Evolutionary conservation across 2,888 invertebrate genomes (phyloP).

Genomic region (Scaptomyza reducta): DNA sequence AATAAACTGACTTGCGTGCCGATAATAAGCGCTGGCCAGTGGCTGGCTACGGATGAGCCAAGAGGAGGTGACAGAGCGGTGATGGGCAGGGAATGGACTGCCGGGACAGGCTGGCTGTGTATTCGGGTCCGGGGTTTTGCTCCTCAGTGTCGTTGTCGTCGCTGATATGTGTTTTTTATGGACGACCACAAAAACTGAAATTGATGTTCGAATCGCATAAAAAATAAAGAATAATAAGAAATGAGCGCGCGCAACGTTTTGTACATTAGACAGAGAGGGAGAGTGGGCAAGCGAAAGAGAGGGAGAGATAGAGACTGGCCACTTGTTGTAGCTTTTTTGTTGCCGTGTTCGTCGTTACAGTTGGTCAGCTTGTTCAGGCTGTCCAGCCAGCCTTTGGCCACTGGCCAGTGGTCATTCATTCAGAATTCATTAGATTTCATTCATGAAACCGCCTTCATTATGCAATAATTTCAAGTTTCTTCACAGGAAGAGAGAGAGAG

Average conservation of each 20-base stretch:
- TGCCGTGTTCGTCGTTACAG: constrained; percentile 41
- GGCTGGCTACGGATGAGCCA: constrained; percentile 6
- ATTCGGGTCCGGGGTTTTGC: constrained; percentile 25
- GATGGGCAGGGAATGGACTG: background rate
- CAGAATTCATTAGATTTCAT: constrained; percentile 81
- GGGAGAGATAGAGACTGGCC: constrained; percentile 13
- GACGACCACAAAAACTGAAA: constrained; percentile 78
- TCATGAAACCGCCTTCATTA: constrained; percentile 81
- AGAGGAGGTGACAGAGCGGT: background rate
- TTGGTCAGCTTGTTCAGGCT: constrained; percentile 31
- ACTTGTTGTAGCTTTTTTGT: constrained; percentile 54
- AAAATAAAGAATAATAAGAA: constrained; percentile 77
- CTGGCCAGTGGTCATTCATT: constrained; percentile 68
- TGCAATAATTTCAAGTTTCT: constrained; percentile 60
- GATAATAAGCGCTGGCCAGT: constrained; percentile 75
- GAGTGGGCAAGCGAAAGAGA: constrained; percentile 18
- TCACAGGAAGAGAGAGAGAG: background rate
- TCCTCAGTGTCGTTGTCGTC: constrained; percentile 50
- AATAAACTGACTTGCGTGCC: constrained; percentile 82
- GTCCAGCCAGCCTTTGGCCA: background rate
- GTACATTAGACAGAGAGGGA: constrained; percentile 64
- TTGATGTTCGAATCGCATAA: constrained; percentile 77
- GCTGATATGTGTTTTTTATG: constrained; percentile 78
- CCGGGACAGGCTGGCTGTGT: constrained; percentile 8
- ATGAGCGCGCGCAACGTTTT: constrained; percentile 78